A percentile compares a stretch with the other conserved stretches of the same genome.
Evolutionary conservation across 2,888 invertebrate species (phyloP).

Genomic region (Mactromeris polynyma): DNA sequence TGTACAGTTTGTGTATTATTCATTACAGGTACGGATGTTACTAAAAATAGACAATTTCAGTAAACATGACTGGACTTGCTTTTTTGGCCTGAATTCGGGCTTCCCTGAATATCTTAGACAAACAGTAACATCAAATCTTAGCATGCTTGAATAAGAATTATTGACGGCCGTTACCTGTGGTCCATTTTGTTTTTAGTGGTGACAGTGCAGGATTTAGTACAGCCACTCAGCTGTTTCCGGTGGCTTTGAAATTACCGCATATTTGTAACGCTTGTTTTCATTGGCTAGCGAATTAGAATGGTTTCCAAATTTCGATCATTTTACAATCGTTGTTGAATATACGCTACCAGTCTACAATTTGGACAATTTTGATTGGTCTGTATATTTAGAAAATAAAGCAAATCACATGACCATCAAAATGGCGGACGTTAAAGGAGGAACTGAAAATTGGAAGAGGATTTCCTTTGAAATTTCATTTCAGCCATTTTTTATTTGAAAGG

Average conservation of each 20-base stretch:
- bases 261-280: conserved; percentile 34
- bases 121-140: too few species aligned
- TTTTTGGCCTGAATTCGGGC: background rate
- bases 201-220: background rate
- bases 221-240: conserved; percentile 6
- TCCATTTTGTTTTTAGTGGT: background rate
- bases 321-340: background rate
- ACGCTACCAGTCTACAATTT: background rate
- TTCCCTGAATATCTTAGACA: background rate
- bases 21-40: background rate
- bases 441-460: background rate
- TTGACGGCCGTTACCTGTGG: conserved; percentile 8
- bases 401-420: conserved; percentile 79
- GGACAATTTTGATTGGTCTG: background rate
- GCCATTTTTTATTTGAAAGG: background rate
- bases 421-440: conserved; percentile 59
- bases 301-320: background rate
- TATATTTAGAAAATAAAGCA: conserved; percentile 4
- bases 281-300: conserved; percentile 43
- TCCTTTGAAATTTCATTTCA: background rate
- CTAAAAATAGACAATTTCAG: conserved; percentile 28
- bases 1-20: conserved; percentile 8
- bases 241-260: conserved; percentile 72
- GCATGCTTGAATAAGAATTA: background rate
- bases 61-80: conserved; percentile 19